Evolutionary conservation across 92 coral and sea anemone genomes (phyloP), one percentile per base, ranked within the genome.

Genomic region (Paragorgia papillata): DNA sequence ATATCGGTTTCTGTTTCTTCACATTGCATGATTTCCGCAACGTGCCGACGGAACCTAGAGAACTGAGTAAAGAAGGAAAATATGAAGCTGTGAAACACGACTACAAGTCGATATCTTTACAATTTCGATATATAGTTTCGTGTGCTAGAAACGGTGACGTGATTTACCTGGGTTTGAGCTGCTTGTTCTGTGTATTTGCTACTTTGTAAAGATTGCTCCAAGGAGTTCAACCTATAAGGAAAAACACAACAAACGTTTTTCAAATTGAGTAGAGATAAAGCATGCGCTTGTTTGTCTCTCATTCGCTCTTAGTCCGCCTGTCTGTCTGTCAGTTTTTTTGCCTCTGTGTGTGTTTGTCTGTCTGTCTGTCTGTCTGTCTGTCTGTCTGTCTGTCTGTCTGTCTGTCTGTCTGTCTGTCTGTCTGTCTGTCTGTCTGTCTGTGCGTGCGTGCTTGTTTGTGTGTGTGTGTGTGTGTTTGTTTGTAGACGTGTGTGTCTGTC

Each of bases 181-280:
- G 99, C 78, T 63, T 91, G 97, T 28, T 96, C 97, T 5, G 92
- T 87, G 87, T 91, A 91, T 66, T 91, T 62, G 31, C 92, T 95
- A 27, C 86, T 91, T 19, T 89, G 85, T 22, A 95, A 82, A 9
- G 96, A 90, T 58, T 91, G 88, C 49, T 95, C 92, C 86, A 95
- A 79, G 12, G 90, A 74, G 22, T 89, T 62, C 18, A 93, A 62
- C 75, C 97, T 92, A 73, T n/a, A 29, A 49, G 57, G 59, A 1
- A 26, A 41, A 18, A 41, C 19, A 9, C 24, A 39, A 15, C 18
- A 13, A 1, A 53, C 12, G 0, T 20, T 14, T 50, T 54, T 39
- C 1, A 13, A 33, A n/a, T n/a, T n/a, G n/a, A n/a, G n/a, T n/a
- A n/a, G n/a, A n/a, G n/a, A n/a, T n/a, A n/a, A n/a, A n/a, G n/a